Conservation (phyloP, 2,888 invertebrate genomes). For the Ellobium chinense region DNA sequence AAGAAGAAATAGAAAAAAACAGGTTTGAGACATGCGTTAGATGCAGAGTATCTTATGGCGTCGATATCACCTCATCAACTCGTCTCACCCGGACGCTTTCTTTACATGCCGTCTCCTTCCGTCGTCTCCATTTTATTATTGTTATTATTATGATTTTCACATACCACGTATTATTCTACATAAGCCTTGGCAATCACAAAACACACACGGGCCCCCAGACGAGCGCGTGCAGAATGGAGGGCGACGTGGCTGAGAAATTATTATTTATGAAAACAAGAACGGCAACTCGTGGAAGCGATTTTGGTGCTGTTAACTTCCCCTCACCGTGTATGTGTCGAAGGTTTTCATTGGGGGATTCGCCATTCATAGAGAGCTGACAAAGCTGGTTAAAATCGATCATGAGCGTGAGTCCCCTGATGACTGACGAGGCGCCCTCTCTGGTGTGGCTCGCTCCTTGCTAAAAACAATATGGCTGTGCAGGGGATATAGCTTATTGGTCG, state of each 20-base stretch:
- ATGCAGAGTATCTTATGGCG: no score
- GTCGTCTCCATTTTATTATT: no score
- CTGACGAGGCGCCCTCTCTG: background rate
- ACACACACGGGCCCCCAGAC: background rate
- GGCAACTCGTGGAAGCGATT: background rate
- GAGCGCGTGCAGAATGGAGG: background rate
- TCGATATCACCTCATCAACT: no score
- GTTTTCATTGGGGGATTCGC: slow-evolving; percentile 29
- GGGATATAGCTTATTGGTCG: slow-evolving; percentile 22
- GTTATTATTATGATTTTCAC: no score
- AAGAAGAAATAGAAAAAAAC: no score
- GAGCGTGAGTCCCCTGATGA: slow-evolving; percentile 12
- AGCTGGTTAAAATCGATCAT: slow-evolving; percentile 35
- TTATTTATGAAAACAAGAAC: slow-evolving; percentile 31
- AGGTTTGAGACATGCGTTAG: no score
- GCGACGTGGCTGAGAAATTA: slow-evolving; percentile 10
- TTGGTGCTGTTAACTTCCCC: slow-evolving; percentile 10
- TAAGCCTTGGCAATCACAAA: background rate
- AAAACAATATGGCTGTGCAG: slow-evolving; percentile 19
- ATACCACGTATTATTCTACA: background rate
- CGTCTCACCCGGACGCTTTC: no score
- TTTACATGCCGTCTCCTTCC: no score
- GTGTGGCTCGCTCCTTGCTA: background rate
- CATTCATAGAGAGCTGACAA: slow-evolving; percentile 36
- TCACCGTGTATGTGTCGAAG: slow-evolving; percentile 4